Base-by-base conservation (phyloP, 2,113 vertebrate genomes). In the Gobiocypris rarus region DNA sequence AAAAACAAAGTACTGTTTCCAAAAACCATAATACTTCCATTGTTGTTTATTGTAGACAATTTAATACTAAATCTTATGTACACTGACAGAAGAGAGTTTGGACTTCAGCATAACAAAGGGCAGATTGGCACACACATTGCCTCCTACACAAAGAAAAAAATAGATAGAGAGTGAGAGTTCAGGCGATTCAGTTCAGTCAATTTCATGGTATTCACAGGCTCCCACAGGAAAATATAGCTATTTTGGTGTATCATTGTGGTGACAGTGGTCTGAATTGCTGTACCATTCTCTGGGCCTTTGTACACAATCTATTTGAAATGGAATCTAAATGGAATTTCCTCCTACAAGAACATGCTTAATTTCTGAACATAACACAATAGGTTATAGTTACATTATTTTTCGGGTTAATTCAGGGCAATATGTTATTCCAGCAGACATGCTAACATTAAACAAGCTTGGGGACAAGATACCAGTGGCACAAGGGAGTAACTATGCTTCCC, bases 391-490 rank as follows among this genome's bases (percentile, higher is more conserved):
- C 50, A 61, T 54, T 75, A 85, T 85, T 26, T 61, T 50, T 19
- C 3, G 38, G 54, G 50, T 73, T 59, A 75, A 45, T 50, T 82
- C 71, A 54, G 43, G 31, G 58, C 5, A 17, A 65, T 67, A 41
- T 70, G 50, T 56, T 82, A 70, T 70, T 82, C 26, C 13, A 69
- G 79, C 63, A 70, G 26, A 69, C 63, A 82, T 82, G 80, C 48
- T 82, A 82, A 70, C 50, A 41, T 71, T 26, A 71, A 78, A 84
- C 28, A 56, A 71, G 63, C 75, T 34, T 74, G 89, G 79, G 1
- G 24, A 65, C 38, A 34, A 79, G 26, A 75, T n/a, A 63, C 82
- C 73, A 85, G 26, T 70, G 81, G 19, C 1, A 84, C 83, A 83
- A 52, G 52, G 31, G 83, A 73, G 24, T 54, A 48, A 76, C 78